A percentile compares a stretch with the other conserved stretches of the same genome.
Evolutionary conservation across 2,888 invertebrate species (phyloP).

Genomic region (Papilio protenor): DNA sequence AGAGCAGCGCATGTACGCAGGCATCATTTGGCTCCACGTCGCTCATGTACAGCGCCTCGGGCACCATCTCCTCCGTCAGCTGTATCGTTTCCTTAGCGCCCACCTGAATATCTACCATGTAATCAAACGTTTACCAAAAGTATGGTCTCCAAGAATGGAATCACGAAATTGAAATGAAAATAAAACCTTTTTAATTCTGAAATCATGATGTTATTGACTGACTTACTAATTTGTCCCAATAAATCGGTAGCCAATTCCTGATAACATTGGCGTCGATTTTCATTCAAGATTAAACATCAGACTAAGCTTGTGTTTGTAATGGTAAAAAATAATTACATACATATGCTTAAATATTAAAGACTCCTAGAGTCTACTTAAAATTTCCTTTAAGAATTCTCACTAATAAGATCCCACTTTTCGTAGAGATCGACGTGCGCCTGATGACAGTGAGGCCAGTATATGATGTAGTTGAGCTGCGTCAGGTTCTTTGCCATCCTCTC

Average conservation of each 20-base stretch:
- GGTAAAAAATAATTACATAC: no score
- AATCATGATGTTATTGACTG: not conserved
- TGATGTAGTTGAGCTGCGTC: slow-evolving; percentile 65
- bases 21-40: slow-evolving; percentile 78
- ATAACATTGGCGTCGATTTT: no score
- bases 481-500: slow-evolving; percentile 60
- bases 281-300: no score
- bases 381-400: slow-evolving; percentile 57
- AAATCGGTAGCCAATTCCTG: no score
- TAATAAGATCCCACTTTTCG: slow-evolving; percentile 74
- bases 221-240: no score
- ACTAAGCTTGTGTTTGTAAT: no score
- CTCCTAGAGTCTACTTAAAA: not conserved
- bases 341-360: no score
- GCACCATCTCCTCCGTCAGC: slow-evolving; percentile 59
- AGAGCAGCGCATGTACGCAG: slow-evolving; percentile 66
- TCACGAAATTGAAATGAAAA: no score
- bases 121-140: not conserved
- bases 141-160: not conserved
- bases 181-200: not conserved
- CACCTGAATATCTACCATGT: slow-evolving; percentile 65
- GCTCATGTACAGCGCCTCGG: slow-evolving; percentile 76
- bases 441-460: slow-evolving; percentile 78
- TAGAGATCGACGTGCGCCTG: slow-evolving; percentile 75
- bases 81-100: slow-evolving; percentile 68